Evolutionary conservation across 2,888 invertebrate genomes (phyloP), one percentile per base, ranked within the genome.

Genomic region (Melinaea menophilus): DNA sequence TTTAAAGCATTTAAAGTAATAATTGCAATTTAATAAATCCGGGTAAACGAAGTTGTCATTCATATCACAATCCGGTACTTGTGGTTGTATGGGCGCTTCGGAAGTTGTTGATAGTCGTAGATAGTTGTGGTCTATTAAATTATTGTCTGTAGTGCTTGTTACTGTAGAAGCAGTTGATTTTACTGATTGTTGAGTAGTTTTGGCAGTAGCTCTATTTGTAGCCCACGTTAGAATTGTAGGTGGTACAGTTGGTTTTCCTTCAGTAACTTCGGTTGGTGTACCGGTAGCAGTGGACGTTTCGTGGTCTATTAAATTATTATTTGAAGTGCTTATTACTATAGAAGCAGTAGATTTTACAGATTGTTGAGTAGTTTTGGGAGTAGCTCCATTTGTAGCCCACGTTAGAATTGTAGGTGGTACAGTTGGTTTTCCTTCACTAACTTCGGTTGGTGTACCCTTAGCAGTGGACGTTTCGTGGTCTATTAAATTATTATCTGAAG

Each of bases 1-100:
- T 45, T 60, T 58, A 7, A 55, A 59, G 51, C 71, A 71, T 22
- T 54, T 37, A 9, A 63, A 67, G 51, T 67, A 71, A 31, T 31
- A 55, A 13, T 45, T 62, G 45, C 69, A 68, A 37, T 66, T 45
- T 2, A 12, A 54, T 3, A 56, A 48, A 54, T 69, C 68, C 5
- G 66, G 63, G 22, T 56, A 68, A 3, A 41, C 31, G 9, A 61
- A 66, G 3, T 47, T 54, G 13, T 63, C 61, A 13, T 7, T 34
- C 4, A 33, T 13, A 56, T 51, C 37, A 41, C 65, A 68, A 7
- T 22, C 9, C 4, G 56, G 63, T 3, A 45, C 35, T 55, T 57
- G 2, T 31, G 37, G 34, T 55, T 48, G 37, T n/a, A 45, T 41
- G 2, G 46, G 45, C 31, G 45, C n/a, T 41, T 11, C 3, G 2